These are phyloP conservation scores for Tenualosa ilisha DNA, from an alignment of 2,797 vertebrate species.

Conservation along the genomic window DNA sequence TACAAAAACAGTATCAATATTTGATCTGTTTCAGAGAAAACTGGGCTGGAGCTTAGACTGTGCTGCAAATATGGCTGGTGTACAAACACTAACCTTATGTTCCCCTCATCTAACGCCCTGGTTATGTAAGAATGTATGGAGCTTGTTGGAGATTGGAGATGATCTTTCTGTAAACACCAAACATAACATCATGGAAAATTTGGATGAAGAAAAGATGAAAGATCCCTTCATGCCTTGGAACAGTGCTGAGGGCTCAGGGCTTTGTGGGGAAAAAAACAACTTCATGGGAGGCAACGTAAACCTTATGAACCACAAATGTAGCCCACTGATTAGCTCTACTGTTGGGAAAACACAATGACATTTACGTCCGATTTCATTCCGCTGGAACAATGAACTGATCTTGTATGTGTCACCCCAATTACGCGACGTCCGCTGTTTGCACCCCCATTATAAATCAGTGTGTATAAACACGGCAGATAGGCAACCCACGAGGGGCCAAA, in stretches of 20 bases:
- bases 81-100: background rate
- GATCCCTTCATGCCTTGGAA: background rate
- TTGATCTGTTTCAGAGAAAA: background rate
- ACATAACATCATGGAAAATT: background rate
- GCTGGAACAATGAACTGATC: background rate
- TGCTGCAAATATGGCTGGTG: background rate
- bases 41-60: background rate
- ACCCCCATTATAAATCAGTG: slow-evolving; percentile 19
- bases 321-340: background rate
- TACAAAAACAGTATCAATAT: background rate
- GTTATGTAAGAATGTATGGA: background rate
- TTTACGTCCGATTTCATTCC: background rate
- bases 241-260: background rate
- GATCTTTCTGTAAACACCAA: background rate
- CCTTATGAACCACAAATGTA: background rate
- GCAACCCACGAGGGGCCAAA: background rate
- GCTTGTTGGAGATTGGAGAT: background rate
- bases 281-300: background rate
- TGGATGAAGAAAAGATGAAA: background rate
- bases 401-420: slow-evolving; percentile 9
- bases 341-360: slow-evolving; percentile 8
- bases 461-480: background rate
- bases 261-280: background rate
- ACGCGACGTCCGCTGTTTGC: background rate
- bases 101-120: no score